Percentiles rank a stretch among this genome's conserved stretches.
These are phyloP conservation scores for Drosophila insularis DNA, from an alignment of 1,140 invertebrate genomes.

Conservation along the genomic window DNA sequence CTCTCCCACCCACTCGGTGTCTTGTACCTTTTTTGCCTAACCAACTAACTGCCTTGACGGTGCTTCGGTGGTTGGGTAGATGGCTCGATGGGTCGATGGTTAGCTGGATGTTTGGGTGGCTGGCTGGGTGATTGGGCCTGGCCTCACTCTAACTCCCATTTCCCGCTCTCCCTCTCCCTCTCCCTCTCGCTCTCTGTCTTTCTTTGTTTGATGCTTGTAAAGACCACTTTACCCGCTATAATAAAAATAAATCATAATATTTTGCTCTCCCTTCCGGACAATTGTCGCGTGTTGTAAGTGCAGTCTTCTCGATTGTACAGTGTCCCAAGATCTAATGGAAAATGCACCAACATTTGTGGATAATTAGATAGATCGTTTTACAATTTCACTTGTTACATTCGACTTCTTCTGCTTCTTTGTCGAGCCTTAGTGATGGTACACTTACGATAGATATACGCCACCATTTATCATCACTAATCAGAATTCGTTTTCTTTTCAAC, in stretches of 20 bases:
- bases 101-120: no score
- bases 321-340: conserved; percentile 13
- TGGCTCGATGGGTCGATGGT: neutral
- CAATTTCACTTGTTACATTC: no score
- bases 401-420: no score
- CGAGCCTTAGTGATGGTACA: no score
- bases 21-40: conserved; percentile 51
- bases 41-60: conserved; percentile 73
- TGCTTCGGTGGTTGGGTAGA: conserved; percentile 2
- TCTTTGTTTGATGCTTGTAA: conserved; percentile 77
- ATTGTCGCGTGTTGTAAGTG: conserved; percentile 28
- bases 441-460: no score
- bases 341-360: neutral
- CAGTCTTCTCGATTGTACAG: conserved; percentile 27
- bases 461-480: no score
- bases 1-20: neutral
- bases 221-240: conserved; percentile 82
- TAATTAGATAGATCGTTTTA: no score
- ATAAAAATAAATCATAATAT: conserved; percentile 83
- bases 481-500: no score
- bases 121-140: neutral
- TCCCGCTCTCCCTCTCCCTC: conserved; percentile 1
- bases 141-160: neutral
- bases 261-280: conserved; percentile 51
- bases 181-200: conserved; percentile 7